Evolutionary conservation across 2,888 invertebrate species (phyloP).

Genomic region (Diaprepes abbreviatus): DNA sequence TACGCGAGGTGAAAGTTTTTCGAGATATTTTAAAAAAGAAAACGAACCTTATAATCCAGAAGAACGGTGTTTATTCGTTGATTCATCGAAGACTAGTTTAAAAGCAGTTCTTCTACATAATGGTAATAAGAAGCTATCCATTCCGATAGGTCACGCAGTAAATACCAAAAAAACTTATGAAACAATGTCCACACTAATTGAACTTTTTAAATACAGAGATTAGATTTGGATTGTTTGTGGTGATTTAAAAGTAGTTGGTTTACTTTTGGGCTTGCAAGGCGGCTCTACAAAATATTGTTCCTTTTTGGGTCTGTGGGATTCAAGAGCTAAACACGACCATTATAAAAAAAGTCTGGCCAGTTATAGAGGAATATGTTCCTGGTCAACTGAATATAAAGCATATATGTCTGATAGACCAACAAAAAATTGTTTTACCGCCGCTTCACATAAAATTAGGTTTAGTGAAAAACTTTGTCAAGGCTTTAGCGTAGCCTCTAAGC

Average conservation of each 20-base stretch:
- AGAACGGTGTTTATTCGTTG: constrained; percentile 13
- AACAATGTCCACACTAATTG: constrained; percentile 19
- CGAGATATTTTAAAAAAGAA: too few species aligned
- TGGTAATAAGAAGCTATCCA: not conserved
- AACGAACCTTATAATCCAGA: not conserved
- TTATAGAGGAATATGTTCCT: constrained; percentile 18
- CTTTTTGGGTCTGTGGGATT: constrained; percentile 55
- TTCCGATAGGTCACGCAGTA: constrained; percentile 4
- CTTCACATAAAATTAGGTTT: constrained; percentile 54
- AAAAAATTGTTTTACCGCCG: constrained; percentile 51
- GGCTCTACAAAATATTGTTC: constrained; percentile 54
- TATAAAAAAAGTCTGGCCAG: constrained; percentile 45
- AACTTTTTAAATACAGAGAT: constrained; percentile 36
- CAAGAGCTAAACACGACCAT: constrained; percentile 49
- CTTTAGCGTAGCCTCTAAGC: too few species aligned
- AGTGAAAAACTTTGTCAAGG: constrained; percentile 54
- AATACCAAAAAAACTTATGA: constrained; percentile 17
- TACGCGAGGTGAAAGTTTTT: too few species aligned
- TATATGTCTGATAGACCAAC: constrained; percentile 40
- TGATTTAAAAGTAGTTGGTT: constrained; percentile 45
- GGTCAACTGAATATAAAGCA: constrained; percentile 29
- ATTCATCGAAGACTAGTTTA: not conserved
- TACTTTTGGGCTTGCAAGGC: constrained; percentile 52
- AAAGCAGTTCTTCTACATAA: not conserved
- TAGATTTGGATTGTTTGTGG: constrained; percentile 39